Percentiles rank a stretch among this genome's conserved stretches.
Conservation (phyloP, 2,113 vertebrate species). For the Syrmaticus mikado region DNA sequence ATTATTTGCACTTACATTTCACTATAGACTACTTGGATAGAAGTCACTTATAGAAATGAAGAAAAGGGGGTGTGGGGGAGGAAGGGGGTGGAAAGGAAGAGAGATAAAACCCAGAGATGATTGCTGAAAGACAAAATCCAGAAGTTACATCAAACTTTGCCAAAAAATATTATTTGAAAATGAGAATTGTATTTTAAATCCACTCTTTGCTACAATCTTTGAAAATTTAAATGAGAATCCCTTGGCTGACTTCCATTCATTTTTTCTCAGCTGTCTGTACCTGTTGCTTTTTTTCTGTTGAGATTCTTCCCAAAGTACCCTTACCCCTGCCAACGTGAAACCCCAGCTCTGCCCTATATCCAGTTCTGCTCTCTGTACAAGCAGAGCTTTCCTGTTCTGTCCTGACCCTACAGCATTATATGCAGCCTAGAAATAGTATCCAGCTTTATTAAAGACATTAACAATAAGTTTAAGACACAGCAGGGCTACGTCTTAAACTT, state of each 20-base stretch:
- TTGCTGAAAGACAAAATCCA: background rate
- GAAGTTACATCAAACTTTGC: background rate
- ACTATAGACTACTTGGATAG: background rate
- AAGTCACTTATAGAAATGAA: background rate
- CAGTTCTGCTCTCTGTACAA: fast-evolving
- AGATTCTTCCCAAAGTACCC: background rate
- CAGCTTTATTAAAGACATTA: background rate
- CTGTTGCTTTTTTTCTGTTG: background rate
- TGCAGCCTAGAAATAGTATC: background rate
- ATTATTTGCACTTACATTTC: background rate
- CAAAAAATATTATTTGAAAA: background rate
- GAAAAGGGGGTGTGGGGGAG: background rate
- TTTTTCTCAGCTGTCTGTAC: background rate
- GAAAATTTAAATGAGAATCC: background rate
- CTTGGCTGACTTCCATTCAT: background rate
- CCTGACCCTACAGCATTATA: background rate
- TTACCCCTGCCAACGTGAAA: background rate
- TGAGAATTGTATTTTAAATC: background rate
- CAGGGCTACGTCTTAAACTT: background rate
- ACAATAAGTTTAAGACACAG: background rate
- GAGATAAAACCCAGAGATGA: background rate
- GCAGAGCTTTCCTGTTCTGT: background rate
- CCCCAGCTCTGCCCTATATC: background rate
- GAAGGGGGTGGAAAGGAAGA: background rate
- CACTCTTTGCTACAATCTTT: background rate